Percentiles rank a stretch among this genome's conserved stretches.
Conservation (phyloP, 1,140 invertebrate species). For the Phthorimaea operculella region DNA sequence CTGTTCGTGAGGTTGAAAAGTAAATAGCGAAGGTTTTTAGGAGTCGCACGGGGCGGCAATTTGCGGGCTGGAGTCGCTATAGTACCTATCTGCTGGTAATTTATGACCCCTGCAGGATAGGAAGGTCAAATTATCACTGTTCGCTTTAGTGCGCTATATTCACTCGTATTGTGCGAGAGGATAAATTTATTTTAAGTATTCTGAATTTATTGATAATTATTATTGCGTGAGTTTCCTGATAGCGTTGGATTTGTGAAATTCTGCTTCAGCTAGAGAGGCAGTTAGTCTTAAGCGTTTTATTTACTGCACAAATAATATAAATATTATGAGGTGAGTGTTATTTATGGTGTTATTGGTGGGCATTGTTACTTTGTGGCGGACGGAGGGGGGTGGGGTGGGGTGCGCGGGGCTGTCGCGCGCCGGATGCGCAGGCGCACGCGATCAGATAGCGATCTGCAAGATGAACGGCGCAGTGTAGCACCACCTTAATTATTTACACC, state of each 20-base stretch:
- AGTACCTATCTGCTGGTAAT: conserved; percentile 23
- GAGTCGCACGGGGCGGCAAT: conserved; percentile 25
- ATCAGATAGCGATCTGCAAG: conserved; percentile 53
- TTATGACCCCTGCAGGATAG: conserved; percentile 35
- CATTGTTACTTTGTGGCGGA: not conserved
- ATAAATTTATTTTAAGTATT: conserved; percentile 4
- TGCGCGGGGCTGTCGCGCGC: not conserved
- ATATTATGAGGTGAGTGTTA: not conserved
- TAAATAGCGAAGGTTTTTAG: conserved; percentile 43
- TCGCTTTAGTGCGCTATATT: conserved; percentile 18
- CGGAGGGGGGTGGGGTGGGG: not conserved
- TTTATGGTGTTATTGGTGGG: not conserved
- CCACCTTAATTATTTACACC: conserved; percentile 59
- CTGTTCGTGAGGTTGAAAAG: conserved; percentile 55
- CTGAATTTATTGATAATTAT: not conserved
- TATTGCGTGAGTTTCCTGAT: not conserved
- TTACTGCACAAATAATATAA: not conserved
- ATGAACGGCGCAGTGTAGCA: conserved; percentile 52
- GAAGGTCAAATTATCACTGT: conserved; percentile 27
- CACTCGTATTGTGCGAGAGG: conserved; percentile 2
- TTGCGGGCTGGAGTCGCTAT: conserved; percentile 23
- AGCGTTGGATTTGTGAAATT: not conserved
- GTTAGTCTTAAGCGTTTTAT: too few species aligned
- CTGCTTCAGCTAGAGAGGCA: too few species aligned
- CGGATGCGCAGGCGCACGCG: conserved; percentile 34